Conservation (phyloP, 2,888 invertebrate genomes). For the Xanthorhoe spadicearia region DNA sequence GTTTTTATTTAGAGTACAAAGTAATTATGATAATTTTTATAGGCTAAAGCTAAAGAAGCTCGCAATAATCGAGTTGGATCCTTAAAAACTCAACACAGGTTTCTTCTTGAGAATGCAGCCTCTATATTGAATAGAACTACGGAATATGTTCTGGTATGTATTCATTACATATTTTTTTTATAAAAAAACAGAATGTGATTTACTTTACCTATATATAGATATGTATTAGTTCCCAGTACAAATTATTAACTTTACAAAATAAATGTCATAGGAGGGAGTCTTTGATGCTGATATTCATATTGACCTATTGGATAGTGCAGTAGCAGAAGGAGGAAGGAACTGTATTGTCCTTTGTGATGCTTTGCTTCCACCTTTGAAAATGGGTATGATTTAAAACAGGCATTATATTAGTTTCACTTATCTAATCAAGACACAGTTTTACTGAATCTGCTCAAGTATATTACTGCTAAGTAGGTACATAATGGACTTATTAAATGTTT, state of each 20-base stretch:
- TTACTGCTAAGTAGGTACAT: no score
- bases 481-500: no score
- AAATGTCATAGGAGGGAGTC: slow-evolving; percentile 85
- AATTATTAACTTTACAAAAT: not conserved
- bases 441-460: no score
- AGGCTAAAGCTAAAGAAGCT: slow-evolving; percentile 87
- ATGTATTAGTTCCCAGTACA: no score
- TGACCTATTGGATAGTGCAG: slow-evolving; percentile 85
- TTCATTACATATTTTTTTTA: slow-evolving; percentile 3
- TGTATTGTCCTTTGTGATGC: slow-evolving; percentile 89
- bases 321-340: slow-evolving; percentile 85
- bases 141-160: slow-evolving; percentile 83
- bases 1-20: slow-evolving; percentile 54
- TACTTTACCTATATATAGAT: no score
- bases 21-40: slow-evolving; percentile 51
- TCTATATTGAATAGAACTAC: slow-evolving; percentile 81
- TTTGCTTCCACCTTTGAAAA: slow-evolving; percentile 85
- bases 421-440: no score
- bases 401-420: not conserved
- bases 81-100: slow-evolving; percentile 84
- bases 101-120: slow-evolving; percentile 88
- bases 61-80: slow-evolving; percentile 79
- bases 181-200: not conserved
- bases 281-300: slow-evolving; percentile 87
- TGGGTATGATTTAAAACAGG: slow-evolving; percentile 76